A percentile compares a stretch with the other conserved stretches of the same genome.
phyloP scores from a whole-genome alignment of 2,797 vertebrate genomes.

The Sebastiscus albofasciatus region DNA sequence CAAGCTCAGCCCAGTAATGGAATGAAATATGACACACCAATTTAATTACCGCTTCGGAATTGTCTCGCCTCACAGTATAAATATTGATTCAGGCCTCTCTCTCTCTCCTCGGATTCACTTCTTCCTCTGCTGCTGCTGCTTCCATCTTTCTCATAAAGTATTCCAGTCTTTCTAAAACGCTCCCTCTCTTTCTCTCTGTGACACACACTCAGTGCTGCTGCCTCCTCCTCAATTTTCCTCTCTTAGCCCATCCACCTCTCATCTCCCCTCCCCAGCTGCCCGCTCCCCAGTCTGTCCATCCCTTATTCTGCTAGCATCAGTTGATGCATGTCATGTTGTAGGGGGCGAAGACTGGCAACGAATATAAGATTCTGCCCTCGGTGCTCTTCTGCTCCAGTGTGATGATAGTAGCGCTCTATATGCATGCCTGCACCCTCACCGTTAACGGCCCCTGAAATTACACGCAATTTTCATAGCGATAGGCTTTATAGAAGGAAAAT shows the following conservation, averaged over 20 bases:
- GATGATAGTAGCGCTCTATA: constrained; percentile 57
- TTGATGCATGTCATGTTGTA: constrained; percentile 56
- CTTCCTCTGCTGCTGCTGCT: constrained; percentile 21
- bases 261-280: constrained; percentile 27
- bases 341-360: constrained; percentile 39
- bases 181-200: not conserved
- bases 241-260: constrained; percentile 39
- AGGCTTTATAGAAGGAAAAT: constrained; percentile 68
- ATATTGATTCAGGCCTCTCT: constrained; percentile 77
- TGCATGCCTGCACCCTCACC: constrained; percentile 50
- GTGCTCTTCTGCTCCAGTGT: constrained; percentile 47
- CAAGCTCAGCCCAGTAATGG: constrained; percentile 70
- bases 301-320: constrained; percentile 58
- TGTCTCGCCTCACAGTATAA: constrained; percentile 80
- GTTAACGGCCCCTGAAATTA: constrained; percentile 75
- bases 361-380: constrained; percentile 57
- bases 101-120: constrained; percentile 40
- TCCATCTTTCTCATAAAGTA: constrained; percentile 42
- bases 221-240: constrained; percentile 38
- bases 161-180: constrained; percentile 37
- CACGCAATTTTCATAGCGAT: constrained; percentile 73
- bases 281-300: constrained; percentile 25
- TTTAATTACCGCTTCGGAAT: constrained; percentile 82
- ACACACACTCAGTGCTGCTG: constrained; percentile 9
- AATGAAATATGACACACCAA: constrained; percentile 83